Evolutionary conservation across 2,888 invertebrate genomes (phyloP).

Genomic region (Mactromeris polynyma): DNA sequence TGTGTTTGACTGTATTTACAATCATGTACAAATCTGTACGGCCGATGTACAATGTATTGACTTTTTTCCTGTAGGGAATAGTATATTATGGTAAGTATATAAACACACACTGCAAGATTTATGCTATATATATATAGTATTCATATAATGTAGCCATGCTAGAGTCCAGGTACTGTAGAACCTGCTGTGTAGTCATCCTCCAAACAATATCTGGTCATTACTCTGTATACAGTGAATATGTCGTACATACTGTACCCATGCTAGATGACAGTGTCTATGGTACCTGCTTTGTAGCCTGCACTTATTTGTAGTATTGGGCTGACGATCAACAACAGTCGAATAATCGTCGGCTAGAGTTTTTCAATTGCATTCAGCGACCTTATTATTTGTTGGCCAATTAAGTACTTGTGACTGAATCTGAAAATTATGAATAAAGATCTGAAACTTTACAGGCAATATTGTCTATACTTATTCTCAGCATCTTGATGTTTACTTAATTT

Average conservation of each 20-base stretch:
- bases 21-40: no score
- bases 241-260: neutral
- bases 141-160: neutral
- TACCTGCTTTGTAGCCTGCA: neutral
- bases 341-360: no score
- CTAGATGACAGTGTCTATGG: neutral
- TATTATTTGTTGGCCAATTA: no score
- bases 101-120: neutral
- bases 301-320: neutral
- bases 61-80: neutral
- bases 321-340: no score
- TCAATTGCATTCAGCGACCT: no score
- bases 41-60: neutral
- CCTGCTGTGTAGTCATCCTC: no score
- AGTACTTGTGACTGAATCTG: no score
- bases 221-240: neutral
- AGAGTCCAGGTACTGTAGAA: neutral
- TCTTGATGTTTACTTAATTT: no score
- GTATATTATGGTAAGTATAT: constrained; percentile 10
- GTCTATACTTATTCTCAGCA: no score
- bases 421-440: no score
- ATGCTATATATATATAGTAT: neutral
- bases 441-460: no score
- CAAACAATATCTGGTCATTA: no score
- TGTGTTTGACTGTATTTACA: neutral